Base-by-base conservation (phyloP, 2,888 invertebrate species). In the Octonoba sinensis region DNA sequence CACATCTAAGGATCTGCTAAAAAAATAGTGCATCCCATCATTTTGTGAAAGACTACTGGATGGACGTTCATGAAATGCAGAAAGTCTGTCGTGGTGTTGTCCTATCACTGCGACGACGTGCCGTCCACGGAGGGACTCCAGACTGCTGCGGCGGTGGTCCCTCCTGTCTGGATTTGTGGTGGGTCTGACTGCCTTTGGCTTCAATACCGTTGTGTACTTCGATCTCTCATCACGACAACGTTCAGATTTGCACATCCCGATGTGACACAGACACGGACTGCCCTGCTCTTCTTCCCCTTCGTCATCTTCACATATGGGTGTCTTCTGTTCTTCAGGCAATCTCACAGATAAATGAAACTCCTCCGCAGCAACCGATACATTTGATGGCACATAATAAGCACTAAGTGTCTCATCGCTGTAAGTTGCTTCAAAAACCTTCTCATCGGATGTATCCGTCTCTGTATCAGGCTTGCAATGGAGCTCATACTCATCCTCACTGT, bases 111-210 rank as follows among this genome's bases (percentile, higher is more conserved):
- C 82, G 54, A 82, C 76, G 49, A 84, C 76, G 82, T 76, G 81
- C 71, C 74, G 71, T 70, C 83, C 77, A 51, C 82, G 83, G 56
- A 84, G 51, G 51, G 83, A 84, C 69, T 84, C 83, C 64, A 82
- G 22, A 72, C 83, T 84, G 73, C 83, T 84, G 46, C 73, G 79
- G 46, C 73, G 79, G 51, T 81, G 81, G 54, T 82, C 81, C 46
- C 36, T 59, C 69, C 81, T 72, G 54, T 82, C 66, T 44, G 51
- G 77, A 83, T 79, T 83, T 15, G 75, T 47, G 24, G 77, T 67
- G 16, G 83, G 83, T 51, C 84, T 79, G 15, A 85, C 82, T 54
- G 85, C 84, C 73, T 82, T 85, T 13, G 85, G 85, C 59, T 85
- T 85, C 27, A 85, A 69, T 36, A 85, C 84, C 47, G 84, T 84